Evolutionary conservation across 2,797 vertebrate genomes (phyloP).

Genomic region (Sylvilagus floridanus): DNA sequence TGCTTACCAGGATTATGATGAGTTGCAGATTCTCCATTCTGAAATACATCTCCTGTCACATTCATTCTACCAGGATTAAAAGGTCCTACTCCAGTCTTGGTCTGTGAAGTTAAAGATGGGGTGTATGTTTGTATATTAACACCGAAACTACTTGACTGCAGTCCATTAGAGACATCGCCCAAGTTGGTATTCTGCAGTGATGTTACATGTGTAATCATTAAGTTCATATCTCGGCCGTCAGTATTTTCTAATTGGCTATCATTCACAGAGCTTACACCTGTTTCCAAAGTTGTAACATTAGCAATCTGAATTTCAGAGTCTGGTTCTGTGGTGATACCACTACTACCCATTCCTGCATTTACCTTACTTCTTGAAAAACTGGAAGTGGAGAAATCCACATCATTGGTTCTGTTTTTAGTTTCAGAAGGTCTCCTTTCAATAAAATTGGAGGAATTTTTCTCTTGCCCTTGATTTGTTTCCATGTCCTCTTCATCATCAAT

Average conservation of each 20-base stretch:
- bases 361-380: slow-evolving; percentile 92
- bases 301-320: slow-evolving; percentile 98
- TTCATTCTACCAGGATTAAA: slow-evolving; percentile 98
- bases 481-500: slow-evolving; percentile 98
- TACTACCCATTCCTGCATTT: slow-evolving; percentile 89
- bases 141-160: slow-evolving; percentile 94
- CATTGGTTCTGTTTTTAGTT: slow-evolving; percentile 88
- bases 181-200: slow-evolving; percentile 93
- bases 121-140: slow-evolving; percentile 92
- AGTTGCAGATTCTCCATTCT: slow-evolving; percentile 96
- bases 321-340: slow-evolving; percentile 96
- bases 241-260: slow-evolving; percentile 87
- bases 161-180: slow-evolving; percentile 93
- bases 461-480: slow-evolving; percentile 91
- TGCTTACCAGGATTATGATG: slow-evolving; percentile 95
- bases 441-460: slow-evolving; percentile 89
- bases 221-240: slow-evolving; percentile 93
- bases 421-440: slow-evolving; percentile 88
- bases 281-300: slow-evolving; percentile 97
- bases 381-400: slow-evolving; percentile 89
- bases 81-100: slow-evolving; percentile 92
- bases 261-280: slow-evolving; percentile 88
- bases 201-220: slow-evolving; percentile 98
- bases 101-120: slow-evolving; percentile 91
- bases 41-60: slow-evolving; percentile 93